Evolutionary conservation across 2,113 vertebrate genomes (phyloP), one percentile per base, ranked within the genome.

Genomic region (Phoenicopterus ruber): DNA sequence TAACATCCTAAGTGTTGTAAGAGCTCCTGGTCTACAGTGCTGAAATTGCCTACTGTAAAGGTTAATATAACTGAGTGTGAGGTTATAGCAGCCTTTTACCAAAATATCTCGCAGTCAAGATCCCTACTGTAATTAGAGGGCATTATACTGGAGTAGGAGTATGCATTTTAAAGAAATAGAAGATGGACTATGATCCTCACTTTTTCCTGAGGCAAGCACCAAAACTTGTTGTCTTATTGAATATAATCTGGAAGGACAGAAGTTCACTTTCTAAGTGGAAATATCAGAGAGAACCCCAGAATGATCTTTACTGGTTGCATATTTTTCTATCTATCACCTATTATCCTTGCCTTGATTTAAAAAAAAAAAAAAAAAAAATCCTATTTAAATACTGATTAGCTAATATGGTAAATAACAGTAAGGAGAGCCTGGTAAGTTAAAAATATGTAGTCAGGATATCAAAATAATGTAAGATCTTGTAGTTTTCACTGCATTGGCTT

Each of bases 11-110:
- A 95, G 84, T 93, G 90, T 58, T 93, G 65, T 58, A 79, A 95
- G 88, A 96, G 79, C 76, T 93, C 38, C 72, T 87, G 46, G 66
- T 79, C 81, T 80, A 9, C 44, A 13, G 81, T 74, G 84, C 77
- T 87, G 86, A 89, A 86, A 85, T 80, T 82, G 66, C 84, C 86
- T 85, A 47, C 89, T 97, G 86, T 38, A 85, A 66, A 96, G 94
- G 94, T 95, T 97, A 95, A 94, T 96, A 22, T 62, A 20, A 49
- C 15, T 0, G 8, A 88, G 73, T 79, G 77, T 29, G 86, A 72
- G 93, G n/a, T 82, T 91, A 34, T 46, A 62, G 17, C 19, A 86
- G 49, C 26, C 69, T 92, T 95, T 49, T 65, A 49, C 77, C 28
- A 73, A 66, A 89, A 42, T 65, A 36, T 18, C 67, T 77, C 0